Conservation (phyloP, 2,888 invertebrate species). For the Pheosia tremula region DNA sequence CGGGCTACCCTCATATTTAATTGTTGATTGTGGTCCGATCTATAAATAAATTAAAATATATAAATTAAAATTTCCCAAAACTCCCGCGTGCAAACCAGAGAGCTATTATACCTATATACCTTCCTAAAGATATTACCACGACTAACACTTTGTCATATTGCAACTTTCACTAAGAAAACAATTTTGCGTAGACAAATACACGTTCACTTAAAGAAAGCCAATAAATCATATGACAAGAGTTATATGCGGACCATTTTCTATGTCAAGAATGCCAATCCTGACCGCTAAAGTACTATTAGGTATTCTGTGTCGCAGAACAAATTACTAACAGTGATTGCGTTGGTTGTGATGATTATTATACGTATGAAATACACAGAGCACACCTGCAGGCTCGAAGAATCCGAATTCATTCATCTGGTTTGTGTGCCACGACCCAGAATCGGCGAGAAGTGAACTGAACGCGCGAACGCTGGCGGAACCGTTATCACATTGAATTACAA, state of each 20-base stretch:
- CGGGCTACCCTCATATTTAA: too few relatives aligned
- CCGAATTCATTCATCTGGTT: conserved; percentile 50
- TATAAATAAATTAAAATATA: too few relatives aligned
- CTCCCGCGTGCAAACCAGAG: neutral
- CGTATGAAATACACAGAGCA: conserved; percentile 17
- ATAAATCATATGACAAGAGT: conserved; percentile 48
- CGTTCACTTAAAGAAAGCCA: conserved; percentile 71
- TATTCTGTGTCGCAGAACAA: neutral
- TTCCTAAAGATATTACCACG: conserved; percentile 1
- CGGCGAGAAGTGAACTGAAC: conserved; percentile 57
- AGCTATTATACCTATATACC: too few relatives aligned
- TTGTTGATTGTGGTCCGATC: too few relatives aligned
- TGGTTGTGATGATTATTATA: neutral
- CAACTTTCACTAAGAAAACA: conserved; percentile 70
- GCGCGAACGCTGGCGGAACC: conserved; percentile 70
- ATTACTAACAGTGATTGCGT: neutral
- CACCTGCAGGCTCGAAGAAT: conserved; percentile 34
- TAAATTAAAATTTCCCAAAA: too few relatives aligned
- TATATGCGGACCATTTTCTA: neutral
- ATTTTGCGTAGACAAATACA: conserved; percentile 64
- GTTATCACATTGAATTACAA: conserved; percentile 80
- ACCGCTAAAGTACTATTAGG: too few relatives aligned
- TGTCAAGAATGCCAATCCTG: too few relatives aligned
- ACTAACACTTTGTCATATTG: conserved; percentile 55
- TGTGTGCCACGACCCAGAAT: conserved; percentile 70